Conservation (phyloP, 1,140 invertebrate species). For the Zaprionus capensis region DNA sequence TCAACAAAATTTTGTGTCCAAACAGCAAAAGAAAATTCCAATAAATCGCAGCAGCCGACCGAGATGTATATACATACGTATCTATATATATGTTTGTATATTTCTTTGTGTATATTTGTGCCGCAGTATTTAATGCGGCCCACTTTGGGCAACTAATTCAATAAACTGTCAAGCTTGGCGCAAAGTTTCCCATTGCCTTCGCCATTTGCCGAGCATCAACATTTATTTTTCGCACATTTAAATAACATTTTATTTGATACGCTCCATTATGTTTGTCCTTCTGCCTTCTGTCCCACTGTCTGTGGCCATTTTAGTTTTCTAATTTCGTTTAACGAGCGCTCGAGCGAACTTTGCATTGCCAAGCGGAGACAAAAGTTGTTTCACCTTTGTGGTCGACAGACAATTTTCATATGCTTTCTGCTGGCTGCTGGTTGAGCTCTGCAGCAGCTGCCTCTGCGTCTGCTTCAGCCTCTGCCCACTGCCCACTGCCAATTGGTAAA, state of each 20-base stretch:
- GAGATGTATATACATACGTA: constrained; percentile 20
- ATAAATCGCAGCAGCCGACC: constrained; percentile 64
- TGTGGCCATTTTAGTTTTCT: constrained; percentile 11
- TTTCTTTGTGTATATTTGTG: constrained; percentile 5
- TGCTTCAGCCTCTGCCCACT: constrained; percentile 4
- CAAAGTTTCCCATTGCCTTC: not conserved
- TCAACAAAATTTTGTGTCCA: constrained; percentile 43
- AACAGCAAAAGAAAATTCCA: constrained; percentile 44
- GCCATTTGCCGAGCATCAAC: constrained; percentile 12
- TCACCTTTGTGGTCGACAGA: constrained; percentile 19
- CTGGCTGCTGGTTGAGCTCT: constrained; percentile 9
- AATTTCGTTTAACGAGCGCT: constrained; percentile 41
- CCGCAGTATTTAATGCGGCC: constrained; percentile 23
- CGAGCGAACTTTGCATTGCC: constrained; percentile 2
- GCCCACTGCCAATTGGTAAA: constrained; percentile 2
- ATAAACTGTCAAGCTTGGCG: constrained; percentile 21
- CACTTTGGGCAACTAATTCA: constrained; percentile 25
- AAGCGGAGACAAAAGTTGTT: constrained; percentile 20
- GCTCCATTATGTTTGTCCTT: constrained; percentile 19
- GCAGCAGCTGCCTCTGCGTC: not conserved
- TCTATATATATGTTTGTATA: constrained; percentile 1
- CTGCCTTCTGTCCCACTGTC: not conserved
- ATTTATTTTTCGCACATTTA: constrained; percentile 37
- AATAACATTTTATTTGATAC: constrained; percentile 52
- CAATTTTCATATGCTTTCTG: not conserved